Evolutionary conservation across 1,140 invertebrate genomes (phyloP).

Genomic region (Gryon sp.): DNA sequence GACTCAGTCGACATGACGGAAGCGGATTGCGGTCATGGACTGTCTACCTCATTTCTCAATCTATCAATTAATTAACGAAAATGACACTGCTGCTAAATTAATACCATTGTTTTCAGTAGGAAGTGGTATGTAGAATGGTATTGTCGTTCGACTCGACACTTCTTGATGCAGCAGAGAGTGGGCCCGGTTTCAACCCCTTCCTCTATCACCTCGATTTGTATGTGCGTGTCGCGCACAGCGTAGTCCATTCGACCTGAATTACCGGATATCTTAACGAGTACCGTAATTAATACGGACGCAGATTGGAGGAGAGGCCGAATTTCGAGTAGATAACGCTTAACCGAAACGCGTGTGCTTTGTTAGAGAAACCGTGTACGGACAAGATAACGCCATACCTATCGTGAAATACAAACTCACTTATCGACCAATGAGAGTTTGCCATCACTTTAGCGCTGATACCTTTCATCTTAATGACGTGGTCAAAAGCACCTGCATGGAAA

Average conservation of each 20-base stretch:
- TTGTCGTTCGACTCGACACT: slow-evolving; percentile 50
- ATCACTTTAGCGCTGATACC: slow-evolving; percentile 52
- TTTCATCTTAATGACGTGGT: slow-evolving; percentile 50
- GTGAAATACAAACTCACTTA: slow-evolving; percentile 73
- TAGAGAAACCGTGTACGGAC: slow-evolving; percentile 71
- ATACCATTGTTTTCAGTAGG: slow-evolving; percentile 63
- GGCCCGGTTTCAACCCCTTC: no score
- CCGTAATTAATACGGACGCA: slow-evolving; percentile 78
- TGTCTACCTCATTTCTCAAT: slow-evolving; percentile 75
- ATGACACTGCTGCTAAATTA: slow-evolving; percentile 75
- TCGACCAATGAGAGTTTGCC: slow-evolving; percentile 60
- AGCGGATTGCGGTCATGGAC: slow-evolving; percentile 60
- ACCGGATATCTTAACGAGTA: slow-evolving; percentile 79
- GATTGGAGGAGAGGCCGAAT: slow-evolving; percentile 74
- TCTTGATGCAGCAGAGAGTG: slow-evolving; percentile 47
- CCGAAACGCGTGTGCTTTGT: slow-evolving; percentile 73
- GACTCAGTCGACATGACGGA: slow-evolving; percentile 48
- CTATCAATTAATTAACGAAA: slow-evolving; percentile 78
- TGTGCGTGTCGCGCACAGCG: slow-evolving; percentile 59
- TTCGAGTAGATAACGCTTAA: slow-evolving; percentile 71
- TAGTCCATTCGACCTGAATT: slow-evolving; percentile 61
- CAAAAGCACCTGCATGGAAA: slow-evolving; percentile 43
- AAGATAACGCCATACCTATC: slow-evolving; percentile 75
- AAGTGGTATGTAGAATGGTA: slow-evolving; percentile 44
- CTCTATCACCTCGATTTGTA: slow-evolving; percentile 61